These are phyloP conservation scores for Pelobates fuscus DNA, from an alignment of 2,113 vertebrate species.

Conservation along the genomic window DNA sequence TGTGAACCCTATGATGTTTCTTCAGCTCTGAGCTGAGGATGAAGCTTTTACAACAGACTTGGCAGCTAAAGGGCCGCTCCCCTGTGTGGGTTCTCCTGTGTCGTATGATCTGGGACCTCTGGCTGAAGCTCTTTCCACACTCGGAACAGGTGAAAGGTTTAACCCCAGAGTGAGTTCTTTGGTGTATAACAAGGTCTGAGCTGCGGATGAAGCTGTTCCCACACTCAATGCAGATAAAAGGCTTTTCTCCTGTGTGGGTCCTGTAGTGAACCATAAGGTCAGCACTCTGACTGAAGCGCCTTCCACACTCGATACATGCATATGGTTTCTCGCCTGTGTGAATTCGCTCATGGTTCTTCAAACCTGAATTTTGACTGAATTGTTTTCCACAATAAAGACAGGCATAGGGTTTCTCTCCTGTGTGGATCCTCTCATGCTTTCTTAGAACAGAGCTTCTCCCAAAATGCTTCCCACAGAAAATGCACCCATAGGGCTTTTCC, in stretches of 20 bases:
- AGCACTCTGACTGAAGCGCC: slow-evolving; percentile 34
- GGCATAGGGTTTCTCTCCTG: slow-evolving; percentile 23
- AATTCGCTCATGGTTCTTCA: slow-evolving; percentile 47
- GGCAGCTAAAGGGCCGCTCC: slow-evolving; percentile 32
- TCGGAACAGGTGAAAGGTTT: slow-evolving; percentile 44
- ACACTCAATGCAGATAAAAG: slow-evolving; percentile 46
- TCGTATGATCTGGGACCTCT: slow-evolving; percentile 36
- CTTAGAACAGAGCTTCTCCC: slow-evolving; percentile 30
- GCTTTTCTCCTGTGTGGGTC: slow-evolving; percentile 43
- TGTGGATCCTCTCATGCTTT: slow-evolving; percentile 38
- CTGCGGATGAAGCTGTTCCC: slow-evolving; percentile 48
- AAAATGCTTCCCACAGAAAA: slow-evolving; percentile 40
- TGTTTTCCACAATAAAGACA: slow-evolving; percentile 45
- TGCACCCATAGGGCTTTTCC: slow-evolving; percentile 34
- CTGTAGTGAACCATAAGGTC: slow-evolving; percentile 41
- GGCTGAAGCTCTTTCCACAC: slow-evolving; percentile 50
- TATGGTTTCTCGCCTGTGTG: slow-evolving; percentile 48
- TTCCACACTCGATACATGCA: slow-evolving; percentile 29
- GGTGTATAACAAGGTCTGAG: slow-evolving; percentile 39
- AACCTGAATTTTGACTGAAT: slow-evolving; percentile 41
- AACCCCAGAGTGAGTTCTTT: slow-evolving; percentile 44
- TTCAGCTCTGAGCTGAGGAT: slow-evolving; percentile 45
- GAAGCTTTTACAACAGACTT: slow-evolving; percentile 34
- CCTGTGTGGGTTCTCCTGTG: slow-evolving; percentile 45
- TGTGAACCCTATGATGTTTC: slow-evolving; percentile 40